A percentile compares a stretch with the other conserved stretches of the same genome.
These are phyloP conservation scores for Drosophila sp. DNA, from an alignment of 1,140 invertebrate genomes.

Conservation along the genomic window DNA sequence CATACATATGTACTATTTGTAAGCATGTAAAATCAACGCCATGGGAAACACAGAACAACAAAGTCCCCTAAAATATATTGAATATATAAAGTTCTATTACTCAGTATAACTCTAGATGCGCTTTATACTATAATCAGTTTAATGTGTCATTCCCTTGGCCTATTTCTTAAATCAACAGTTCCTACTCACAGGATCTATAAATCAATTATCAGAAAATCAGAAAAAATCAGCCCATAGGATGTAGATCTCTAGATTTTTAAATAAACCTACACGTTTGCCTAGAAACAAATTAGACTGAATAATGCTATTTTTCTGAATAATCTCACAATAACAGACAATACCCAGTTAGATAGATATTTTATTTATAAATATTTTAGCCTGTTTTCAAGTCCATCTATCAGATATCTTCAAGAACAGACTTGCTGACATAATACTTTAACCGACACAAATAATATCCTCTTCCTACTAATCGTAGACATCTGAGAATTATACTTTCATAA, in stretches of 20 bases:
- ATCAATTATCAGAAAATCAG: no score
- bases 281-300: no score
- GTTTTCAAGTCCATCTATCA: no score
- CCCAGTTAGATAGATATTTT: no score
- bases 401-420: not conserved
- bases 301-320: no score
- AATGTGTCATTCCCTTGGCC: not conserved
- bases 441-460: not conserved
- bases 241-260: no score
- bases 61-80: constrained; percentile 1
- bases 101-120: not conserved
- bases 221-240: no score
- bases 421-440: not conserved
- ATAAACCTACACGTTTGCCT: no score
- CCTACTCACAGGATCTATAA: not conserved
- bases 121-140: not conserved
- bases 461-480: no score
- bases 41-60: constrained; percentile 1
- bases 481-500: not conserved
- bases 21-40: constrained; percentile 10
- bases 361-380: no score
- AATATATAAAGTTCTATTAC: not conserved
- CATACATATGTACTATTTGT: not conserved
- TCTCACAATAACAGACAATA: no score
- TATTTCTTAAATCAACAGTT: not conserved